phyloP scores from a whole-genome alignment of 2,797 vertebrate species.

The Periophthalmus magnuspinnatus region DNA sequence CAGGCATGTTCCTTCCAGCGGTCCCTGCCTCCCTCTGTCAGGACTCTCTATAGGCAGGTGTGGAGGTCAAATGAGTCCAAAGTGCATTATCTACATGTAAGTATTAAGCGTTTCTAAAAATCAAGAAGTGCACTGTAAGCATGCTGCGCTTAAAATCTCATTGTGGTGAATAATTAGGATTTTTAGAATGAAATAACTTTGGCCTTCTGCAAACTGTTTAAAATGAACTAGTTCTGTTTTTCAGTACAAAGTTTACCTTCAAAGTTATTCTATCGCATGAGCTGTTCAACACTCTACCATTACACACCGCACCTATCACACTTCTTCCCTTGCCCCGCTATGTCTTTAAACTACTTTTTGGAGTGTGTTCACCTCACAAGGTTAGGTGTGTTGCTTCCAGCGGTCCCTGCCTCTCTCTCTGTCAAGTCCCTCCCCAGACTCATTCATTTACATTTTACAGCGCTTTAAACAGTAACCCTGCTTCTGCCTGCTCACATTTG shows the following conservation, averaged over 20 bases:
- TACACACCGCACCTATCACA: too few relatives aligned
- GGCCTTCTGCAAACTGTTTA: too few relatives aligned
- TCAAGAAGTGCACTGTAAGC: too few relatives aligned
- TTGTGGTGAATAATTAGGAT: too few relatives aligned
- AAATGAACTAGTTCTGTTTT: too few relatives aligned
- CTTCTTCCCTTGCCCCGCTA: background rate
- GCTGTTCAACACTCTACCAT: background rate
- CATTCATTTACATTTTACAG: constrained; percentile 17
- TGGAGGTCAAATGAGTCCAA: too few relatives aligned
- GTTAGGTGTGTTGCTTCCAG: constrained; percentile 8
- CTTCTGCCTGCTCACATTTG: constrained; percentile 4
- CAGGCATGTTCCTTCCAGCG: constrained; percentile 6
- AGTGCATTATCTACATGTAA: too few relatives aligned
- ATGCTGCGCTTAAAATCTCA: too few relatives aligned
- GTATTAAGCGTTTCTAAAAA: too few relatives aligned
- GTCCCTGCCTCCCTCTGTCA: background rate
- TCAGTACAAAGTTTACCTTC: too few relatives aligned
- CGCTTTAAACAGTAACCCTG: constrained; percentile 9
- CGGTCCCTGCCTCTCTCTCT: background rate
- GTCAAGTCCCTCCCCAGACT: constrained; percentile 1
- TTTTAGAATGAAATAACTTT: too few relatives aligned
- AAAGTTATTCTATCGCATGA: too few relatives aligned
- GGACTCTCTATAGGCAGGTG: constrained; percentile 1
- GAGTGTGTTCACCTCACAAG: constrained; percentile 3
- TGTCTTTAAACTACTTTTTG: background rate